Evolutionary conservation across 2,888 invertebrate species (phyloP), one percentile per base, ranked within the genome.

Genomic region (Drosophila robusta): DNA sequence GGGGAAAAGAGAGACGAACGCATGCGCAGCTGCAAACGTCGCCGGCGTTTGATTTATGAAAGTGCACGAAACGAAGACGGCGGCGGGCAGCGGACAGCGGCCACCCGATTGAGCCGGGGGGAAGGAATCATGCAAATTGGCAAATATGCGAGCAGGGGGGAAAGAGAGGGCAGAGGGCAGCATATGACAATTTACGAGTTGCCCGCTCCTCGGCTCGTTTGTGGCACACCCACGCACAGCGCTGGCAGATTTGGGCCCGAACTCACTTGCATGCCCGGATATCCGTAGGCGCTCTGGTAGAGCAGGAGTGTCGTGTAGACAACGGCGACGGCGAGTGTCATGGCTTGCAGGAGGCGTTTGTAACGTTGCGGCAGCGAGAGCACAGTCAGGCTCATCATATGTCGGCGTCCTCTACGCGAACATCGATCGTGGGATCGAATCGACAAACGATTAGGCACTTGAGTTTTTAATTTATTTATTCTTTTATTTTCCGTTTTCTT

Each of bases 311-410:
- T 91, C 90, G 91, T 92, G 68, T 92, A 92, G 86, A 92, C 90
- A 54, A 92, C 86, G 74, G 91, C 91, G 65, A 92, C 90, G 85
- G 91, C 91, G 75, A 92, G 86, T 86, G 91, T 91, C 92, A 92
- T 92, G 89, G 92, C 92, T 92, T 92, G 92, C 72, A 92, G 90
- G 78, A 91, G 89, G 88, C 92, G 92, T 88, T 92, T 92, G 68
- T 91, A 92, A 89, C 92, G 91, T 90, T 92, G 91, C 84, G 92
- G 92, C 90, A 92, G 90, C 90, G 92, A 91, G 91, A 92, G 86
- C 89, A 91, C 87, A 89, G 90, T 90, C 85, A 92, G 90, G 91
- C 89, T 91, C 92, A 92, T 92, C 90, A 91, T 91, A 86, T 89
- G 86, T 75, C 64, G 75, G 69, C 66, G 70, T 75, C 60, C 78